Conservation (phyloP, 2,888 invertebrate genomes). For the Drosophila limbata region DNA sequence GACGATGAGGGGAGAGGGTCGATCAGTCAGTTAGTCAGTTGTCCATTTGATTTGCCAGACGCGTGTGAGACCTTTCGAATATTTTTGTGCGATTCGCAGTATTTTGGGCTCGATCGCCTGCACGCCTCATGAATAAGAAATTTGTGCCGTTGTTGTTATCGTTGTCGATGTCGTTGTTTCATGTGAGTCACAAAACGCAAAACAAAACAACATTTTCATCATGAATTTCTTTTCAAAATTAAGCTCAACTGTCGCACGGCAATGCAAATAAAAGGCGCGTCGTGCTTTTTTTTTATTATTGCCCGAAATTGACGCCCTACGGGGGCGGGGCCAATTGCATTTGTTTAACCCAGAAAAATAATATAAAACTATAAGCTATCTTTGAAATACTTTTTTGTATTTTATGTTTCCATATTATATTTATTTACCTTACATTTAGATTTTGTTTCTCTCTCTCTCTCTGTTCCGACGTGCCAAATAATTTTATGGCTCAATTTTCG, state of each 20-base stretch:
- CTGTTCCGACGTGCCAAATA: slow-evolving; percentile 56
- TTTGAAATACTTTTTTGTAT: slow-evolving; percentile 22
- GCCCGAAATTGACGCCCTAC: slow-evolving; percentile 7
- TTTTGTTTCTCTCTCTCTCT: slow-evolving; percentile 32
- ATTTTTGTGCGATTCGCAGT: slow-evolving; percentile 33
- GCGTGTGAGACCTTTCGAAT: slow-evolving; percentile 79
- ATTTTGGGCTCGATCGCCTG: slow-evolving; percentile 59
- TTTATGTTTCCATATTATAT: slow-evolving; percentile 50
- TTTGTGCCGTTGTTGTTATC: slow-evolving; percentile 24
- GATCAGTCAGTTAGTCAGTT: slow-evolving; percentile 49
- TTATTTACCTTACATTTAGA: slow-evolving; percentile 67
- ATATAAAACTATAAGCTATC: slow-evolving; percentile 44
- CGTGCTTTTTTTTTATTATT: slow-evolving; percentile 29
- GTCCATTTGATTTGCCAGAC: slow-evolving; percentile 81
- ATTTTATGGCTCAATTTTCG: slow-evolving; percentile 67
- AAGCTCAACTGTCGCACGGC: slow-evolving; percentile 62
- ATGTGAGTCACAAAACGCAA: slow-evolving; percentile 55
- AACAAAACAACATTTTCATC: slow-evolving; percentile 53
- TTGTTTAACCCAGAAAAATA: slow-evolving; percentile 64
- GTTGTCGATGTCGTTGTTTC: slow-evolving; percentile 8
- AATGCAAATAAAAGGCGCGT: slow-evolving; percentile 75
- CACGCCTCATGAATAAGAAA: slow-evolving; percentile 72
- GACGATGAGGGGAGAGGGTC: background rate
- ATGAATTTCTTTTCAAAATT: slow-evolving; percentile 72
- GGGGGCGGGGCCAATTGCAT: slow-evolving; percentile 22